Percentiles rank a stretch among this genome's conserved stretches.
Evolutionary conservation across 2,797 vertebrate genomes (phyloP).

Genomic region (Acrossocheilus wenchowensis): DNA sequence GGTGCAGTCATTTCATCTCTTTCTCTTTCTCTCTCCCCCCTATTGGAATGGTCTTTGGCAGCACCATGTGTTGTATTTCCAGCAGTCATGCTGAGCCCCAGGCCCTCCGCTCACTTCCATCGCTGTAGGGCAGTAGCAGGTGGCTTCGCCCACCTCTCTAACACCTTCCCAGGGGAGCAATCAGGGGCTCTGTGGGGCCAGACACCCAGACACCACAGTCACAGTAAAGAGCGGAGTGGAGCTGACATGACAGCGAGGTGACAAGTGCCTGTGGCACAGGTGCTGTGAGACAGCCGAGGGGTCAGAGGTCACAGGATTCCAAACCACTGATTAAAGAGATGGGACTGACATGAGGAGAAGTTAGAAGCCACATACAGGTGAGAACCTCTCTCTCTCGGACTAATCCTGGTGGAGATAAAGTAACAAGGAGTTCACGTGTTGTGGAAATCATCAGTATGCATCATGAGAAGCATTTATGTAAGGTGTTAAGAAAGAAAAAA

Average conservation of each 20-base stretch:
- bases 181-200: conserved; percentile 71
- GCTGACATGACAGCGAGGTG: conserved; percentile 77
- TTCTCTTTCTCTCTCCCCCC: conserved; percentile 37
- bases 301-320: conserved; percentile 67
- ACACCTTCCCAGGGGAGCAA: conserved; percentile 67
- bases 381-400: not conserved
- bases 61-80: conserved; percentile 14
- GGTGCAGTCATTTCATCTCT: conserved; percentile 46
- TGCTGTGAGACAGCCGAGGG: conserved; percentile 67
- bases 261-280: conserved; percentile 72
- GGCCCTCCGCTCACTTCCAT: conserved; percentile 13
- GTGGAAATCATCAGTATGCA: conserved; percentile 6
- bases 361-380: conserved; percentile 26
- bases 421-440: not conserved
- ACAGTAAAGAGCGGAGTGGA: conserved; percentile 43
- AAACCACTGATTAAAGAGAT: conserved; percentile 65
- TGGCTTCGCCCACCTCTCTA: conserved; percentile 51
- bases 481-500: not conserved
- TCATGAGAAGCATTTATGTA: not conserved
- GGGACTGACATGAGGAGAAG: conserved; percentile 17
- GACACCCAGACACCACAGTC: conserved; percentile 64
- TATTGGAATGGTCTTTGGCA: conserved; percentile 39
- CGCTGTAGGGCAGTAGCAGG: conserved; percentile 54
- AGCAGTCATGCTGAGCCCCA: not conserved
- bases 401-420: conserved; percentile 14